Conservation (phyloP, 2,888 invertebrate species). For the Tachystola acroxantha region DNA sequence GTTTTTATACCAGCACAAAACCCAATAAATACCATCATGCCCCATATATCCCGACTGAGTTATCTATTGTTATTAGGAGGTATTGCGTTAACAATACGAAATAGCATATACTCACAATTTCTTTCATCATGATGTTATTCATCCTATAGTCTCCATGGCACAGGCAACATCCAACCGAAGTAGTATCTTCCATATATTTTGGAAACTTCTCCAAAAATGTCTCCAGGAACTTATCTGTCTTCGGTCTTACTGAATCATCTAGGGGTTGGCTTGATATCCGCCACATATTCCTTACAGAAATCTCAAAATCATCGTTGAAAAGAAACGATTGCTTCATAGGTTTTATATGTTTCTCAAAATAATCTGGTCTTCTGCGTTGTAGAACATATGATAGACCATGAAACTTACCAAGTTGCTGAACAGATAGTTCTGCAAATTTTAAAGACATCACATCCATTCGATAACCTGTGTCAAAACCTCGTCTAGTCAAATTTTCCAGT, state of each 20-base stretch:
- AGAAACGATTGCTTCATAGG: conserved; percentile 9
- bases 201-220: conserved; percentile 22
- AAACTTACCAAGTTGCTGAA: conserved; percentile 30
- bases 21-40: no score
- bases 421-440: conserved; percentile 24
- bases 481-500: conserved; percentile 26
- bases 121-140: conserved; percentile 44
- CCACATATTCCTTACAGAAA: conserved; percentile 12
- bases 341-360: conserved; percentile 18
- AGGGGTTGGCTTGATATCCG: conserved; percentile 15
- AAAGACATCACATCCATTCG: conserved; percentile 24
- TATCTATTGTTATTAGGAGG: background rate
- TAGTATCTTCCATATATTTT: conserved; percentile 22
- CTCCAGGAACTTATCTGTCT: conserved; percentile 21
- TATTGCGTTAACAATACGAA: background rate
- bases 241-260: conserved; percentile 22
- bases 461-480: conserved; percentile 22
- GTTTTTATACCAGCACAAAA: no score
- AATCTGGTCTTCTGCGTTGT: conserved; percentile 22
- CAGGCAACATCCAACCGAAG: conserved; percentile 23
- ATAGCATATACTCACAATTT: conserved; percentile 36
- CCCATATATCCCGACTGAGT: no score
- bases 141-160: conserved; percentile 53
- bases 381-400: conserved; percentile 27
- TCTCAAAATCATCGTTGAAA: conserved; percentile 23